Evolutionary conservation across 2,797 vertebrate genomes (phyloP).

Genomic region (Psittacula echo): DNA sequence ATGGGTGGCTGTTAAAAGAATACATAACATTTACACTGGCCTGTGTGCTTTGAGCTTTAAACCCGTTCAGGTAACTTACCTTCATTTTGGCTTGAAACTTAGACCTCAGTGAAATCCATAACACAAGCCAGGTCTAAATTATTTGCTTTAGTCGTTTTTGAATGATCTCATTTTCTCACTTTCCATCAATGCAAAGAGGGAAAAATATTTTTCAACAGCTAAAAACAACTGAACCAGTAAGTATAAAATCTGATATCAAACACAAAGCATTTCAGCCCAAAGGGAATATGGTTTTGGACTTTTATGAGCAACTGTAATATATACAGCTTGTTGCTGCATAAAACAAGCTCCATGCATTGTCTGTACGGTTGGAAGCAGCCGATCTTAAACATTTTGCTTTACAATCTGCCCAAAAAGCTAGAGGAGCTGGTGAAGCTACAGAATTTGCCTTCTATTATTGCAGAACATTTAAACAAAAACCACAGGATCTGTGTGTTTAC

Average conservation of each 20-base stretch:
- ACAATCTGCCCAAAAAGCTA: not conserved
- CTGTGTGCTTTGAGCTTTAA: slow-evolving; percentile 1
- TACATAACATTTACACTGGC: not conserved
- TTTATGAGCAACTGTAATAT: slow-evolving; percentile 11
- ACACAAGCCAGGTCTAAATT: slow-evolving; percentile 18
- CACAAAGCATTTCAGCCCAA: not conserved
- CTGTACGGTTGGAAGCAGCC: not conserved
- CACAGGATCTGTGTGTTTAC: not conserved
- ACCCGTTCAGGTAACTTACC: not conserved
- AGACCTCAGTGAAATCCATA: not conserved
- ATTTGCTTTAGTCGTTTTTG: slow-evolving; percentile 28
- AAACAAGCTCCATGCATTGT: not conserved
- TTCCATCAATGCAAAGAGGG: not conserved
- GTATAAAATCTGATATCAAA: slow-evolving; percentile 16
- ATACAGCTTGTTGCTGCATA: not conserved
- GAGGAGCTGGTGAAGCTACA: not conserved
- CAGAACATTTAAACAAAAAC: not conserved
- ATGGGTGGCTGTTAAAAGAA: slow-evolving; percentile 39
- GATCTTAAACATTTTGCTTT: slow-evolving; percentile 31
- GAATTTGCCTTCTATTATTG: not conserved
- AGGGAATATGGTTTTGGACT: slow-evolving; percentile 41
- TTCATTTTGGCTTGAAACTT: slow-evolving; percentile 17
- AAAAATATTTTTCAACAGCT: slow-evolving; percentile 17
- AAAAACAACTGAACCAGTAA: not conserved
- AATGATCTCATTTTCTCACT: slow-evolving; percentile 40